Base-by-base conservation (phyloP, 2,113 vertebrate species). In the Vulpes ferrilata region DNA sequence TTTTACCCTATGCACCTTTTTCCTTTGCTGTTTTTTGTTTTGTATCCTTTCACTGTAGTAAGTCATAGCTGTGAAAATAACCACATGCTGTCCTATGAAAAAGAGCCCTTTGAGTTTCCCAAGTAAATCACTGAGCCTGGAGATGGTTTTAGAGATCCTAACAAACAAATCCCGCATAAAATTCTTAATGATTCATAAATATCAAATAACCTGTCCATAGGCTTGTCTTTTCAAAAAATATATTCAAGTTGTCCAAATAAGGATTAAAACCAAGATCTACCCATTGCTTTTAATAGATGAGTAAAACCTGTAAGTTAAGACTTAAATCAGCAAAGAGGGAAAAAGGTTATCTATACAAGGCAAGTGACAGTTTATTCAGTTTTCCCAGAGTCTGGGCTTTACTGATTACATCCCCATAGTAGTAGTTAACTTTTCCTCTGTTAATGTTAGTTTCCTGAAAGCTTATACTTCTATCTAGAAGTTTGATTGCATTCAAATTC, bases 141-240 rank as follows among this genome's bases (percentile, higher is more conserved):
- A 38, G 4, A 13, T 53, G 12, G 22, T 53, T 23, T 82, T 93
- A 48, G 20, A n/a, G 51, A 96, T n/a, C 5, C 38, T 81, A 53
- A 22, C 38, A 6, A 64, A 89, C 4, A 95, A 81, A 82, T 19
- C 59, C 27, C 35, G 60, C 64, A 67, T 32, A 62, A 85, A 94
- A 83, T 93, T 71, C 22, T 32, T 48, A 74, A 0, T 90, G 27
- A 76, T 86, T 94, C 10, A 60, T 86, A 53, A 90, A 57, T 92
- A 81, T 69, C 43, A 94, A 30, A 23, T 94, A 92, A 62, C 55
- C 74, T 88, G n/a, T 71, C 85, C 74, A n/a, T 71, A 92, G 76
- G 32, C 30, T 53, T 48, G 30, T 92, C 48, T 92, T 19, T 86
- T 53, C 62, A 10, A 73, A 90, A 93, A 32, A 62, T 64, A 57